phyloP scores from a whole-genome alignment of 53 echinoderm and acorn worm species.

The Echinometra lucunter region DNA sequence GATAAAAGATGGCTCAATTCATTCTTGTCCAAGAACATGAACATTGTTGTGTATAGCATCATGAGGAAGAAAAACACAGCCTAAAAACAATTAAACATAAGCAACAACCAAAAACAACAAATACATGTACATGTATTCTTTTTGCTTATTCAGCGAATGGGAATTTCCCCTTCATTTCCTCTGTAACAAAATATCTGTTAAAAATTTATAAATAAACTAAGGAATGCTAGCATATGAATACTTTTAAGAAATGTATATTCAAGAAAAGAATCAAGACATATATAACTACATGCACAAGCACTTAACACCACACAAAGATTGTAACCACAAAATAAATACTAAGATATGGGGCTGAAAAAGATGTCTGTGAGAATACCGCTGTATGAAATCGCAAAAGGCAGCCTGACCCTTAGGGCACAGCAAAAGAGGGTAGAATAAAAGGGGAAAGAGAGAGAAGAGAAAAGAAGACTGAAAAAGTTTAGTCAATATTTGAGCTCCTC shows the following conservation, averaged over 20 bases:
- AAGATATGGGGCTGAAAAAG: conserved; percentile 36
- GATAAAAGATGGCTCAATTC: no score
- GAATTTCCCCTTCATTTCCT: background rate
- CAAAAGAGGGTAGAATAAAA: conserved; percentile 44
- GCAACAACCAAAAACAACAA: background rate
- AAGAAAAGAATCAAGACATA: background rate
- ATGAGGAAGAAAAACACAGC: background rate
- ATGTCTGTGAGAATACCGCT: conserved; percentile 15
- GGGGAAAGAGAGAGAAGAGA: conserved; percentile 49
- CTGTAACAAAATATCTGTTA: background rate
- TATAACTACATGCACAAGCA: conserved; percentile 1
- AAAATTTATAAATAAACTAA: background rate
- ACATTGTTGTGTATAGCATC: background rate
- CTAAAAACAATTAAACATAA: background rate
- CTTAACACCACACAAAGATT: conserved; percentile 19
- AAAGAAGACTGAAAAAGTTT: conserved; percentile 61
- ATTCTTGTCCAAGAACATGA: background rate
- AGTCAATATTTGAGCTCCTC: conserved; percentile 69
- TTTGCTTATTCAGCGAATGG: background rate
- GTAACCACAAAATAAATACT: conserved; percentile 40
- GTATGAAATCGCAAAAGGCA: conserved; percentile 35
- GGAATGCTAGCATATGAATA: background rate
- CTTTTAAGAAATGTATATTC: background rate
- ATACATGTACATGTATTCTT: no score
- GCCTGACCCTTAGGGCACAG: conserved; percentile 14